Evolutionary conservation across 1,140 invertebrate genomes (phyloP), one percentile per base, ranked within the genome.

Genomic region (Lucilia cuprina): DNA sequence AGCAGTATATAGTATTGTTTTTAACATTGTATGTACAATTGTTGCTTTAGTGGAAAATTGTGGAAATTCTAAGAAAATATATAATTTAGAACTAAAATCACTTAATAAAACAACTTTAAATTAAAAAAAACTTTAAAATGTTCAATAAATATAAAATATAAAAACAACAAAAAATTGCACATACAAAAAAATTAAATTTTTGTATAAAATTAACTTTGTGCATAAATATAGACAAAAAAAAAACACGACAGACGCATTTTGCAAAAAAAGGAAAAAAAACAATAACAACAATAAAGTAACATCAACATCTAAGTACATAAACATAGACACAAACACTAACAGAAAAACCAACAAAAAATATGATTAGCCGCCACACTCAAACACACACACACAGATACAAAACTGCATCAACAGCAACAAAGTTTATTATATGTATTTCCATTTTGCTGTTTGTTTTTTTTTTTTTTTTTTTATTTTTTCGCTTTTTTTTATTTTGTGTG

Each of bases 401-500:
- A 47, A 75, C 35, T 70, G 83, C 82, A 74, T 19, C 55, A 84
- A 75, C 82, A 84, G 41, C 78, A 82, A 78, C 50, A 55, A 55
- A 82, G 70, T 82, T 34, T 47, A 84, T 65, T 82, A 41, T 84
- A 41, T 41, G 41, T 41, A 49, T 84, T 84, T 84, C 83, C 83
- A 78, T 83, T 25, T 70, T 83, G 47, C 50, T 77, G 74, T 77
- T 77, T 55, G 49, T 50, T 83, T 49, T 83, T 47, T 50, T 49
- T 4, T 49, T 75, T 7, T 82, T 30, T 50, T n/a, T n/a, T n/a
- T n/a, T n/a, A n/a, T n/a, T n/a, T 75, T 75, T 74, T 30, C 17
- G 13, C 14, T 82, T 30, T 50, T 82, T 86, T 83, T 85, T 86
- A 85, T 85, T 88, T 87, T 86, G 85, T 84, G 82, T 87, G 83